Conservation (phyloP, 2,113 vertebrate species). For the Physeter macrocephalus region DNA sequence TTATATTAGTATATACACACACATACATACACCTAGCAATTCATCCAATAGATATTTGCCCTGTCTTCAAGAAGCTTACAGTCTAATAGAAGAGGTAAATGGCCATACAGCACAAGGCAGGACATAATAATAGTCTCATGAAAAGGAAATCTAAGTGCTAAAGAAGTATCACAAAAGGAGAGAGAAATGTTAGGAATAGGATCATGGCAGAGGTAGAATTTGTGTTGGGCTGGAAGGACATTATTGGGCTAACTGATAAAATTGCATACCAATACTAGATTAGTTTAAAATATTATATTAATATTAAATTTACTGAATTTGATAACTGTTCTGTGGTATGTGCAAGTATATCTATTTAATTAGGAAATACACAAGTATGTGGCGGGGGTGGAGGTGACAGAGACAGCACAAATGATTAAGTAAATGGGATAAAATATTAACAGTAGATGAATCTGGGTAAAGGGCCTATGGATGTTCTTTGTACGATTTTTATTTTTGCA, state of each 20-base stretch:
- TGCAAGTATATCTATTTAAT: background rate
- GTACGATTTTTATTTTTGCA: background rate
- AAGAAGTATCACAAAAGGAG: background rate
- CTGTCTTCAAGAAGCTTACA: background rate
- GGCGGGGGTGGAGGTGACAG: fast-evolving
- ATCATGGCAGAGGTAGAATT: background rate
- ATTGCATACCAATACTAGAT: background rate
- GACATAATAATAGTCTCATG: background rate
- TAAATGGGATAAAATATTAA: background rate
- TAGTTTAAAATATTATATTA: background rate
- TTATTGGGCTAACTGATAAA: background rate
- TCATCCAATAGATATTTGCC: background rate
- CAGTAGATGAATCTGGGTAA: background rate
- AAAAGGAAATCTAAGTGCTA: background rate
- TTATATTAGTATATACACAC: background rate
- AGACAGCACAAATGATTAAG: background rate
- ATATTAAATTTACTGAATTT: background rate
- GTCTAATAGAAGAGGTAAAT: background rate
- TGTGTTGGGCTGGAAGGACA: background rate
- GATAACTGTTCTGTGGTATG: background rate
- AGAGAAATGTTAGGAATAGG: background rate
- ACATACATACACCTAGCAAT: background rate
- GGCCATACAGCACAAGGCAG: background rate
- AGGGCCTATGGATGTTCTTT: background rate
- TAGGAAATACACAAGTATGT: background rate